Evolutionary conservation across 2,797 vertebrate genomes (phyloP), one percentile per base, ranked within the genome.

Genomic region (Gymnothorax javanicus): DNA sequence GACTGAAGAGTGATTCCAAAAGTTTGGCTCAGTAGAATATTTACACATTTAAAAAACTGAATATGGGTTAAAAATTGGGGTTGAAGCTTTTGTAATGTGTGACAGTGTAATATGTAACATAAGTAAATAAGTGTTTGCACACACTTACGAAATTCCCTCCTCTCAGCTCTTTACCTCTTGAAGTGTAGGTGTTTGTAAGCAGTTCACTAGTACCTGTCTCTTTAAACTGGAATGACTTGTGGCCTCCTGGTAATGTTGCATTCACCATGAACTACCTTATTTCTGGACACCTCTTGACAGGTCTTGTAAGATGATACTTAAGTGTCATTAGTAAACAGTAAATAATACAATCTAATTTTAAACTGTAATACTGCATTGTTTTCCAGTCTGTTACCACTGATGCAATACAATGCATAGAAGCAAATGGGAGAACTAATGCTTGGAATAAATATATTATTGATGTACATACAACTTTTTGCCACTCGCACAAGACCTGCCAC

Each of bases 281-380:
- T 93, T 94, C 91, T 93, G 87, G 92, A 90, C 90, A 90, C 91
- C 89, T 91, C 91, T 85, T 93, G 91, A 95, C 92, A 93, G 92
- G 90, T 90, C 90, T 89, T 90, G 83, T 91, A 89, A 93, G 91
- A 90, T 90, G 92, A 89, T 93, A 91, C 94, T 94, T 93, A 90
- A 94, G 93, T 94, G 92, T 95, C 94, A 94, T 96, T 95, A 95
- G 93, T 90, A 88, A 87, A 90, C 92, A 91, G 93, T 94, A 93
- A 93, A 95, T 94, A 95, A 94, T 93, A 92, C 92, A 93, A 95
- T 95, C 91, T 93, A 93, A 95, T 94, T 94, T 94, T 91, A 94
- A 92, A 92, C 87, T 92, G 90, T 87, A 91, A 91, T 93, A 92
- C 94, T 94, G 93, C 93, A 92, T 94, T 92, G 92, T 92, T 89